Percentiles rank a stretch among this genome's conserved stretches.
Conservation (phyloP, 2,888 invertebrate species). For the Cryptocephalus primarius region DNA sequence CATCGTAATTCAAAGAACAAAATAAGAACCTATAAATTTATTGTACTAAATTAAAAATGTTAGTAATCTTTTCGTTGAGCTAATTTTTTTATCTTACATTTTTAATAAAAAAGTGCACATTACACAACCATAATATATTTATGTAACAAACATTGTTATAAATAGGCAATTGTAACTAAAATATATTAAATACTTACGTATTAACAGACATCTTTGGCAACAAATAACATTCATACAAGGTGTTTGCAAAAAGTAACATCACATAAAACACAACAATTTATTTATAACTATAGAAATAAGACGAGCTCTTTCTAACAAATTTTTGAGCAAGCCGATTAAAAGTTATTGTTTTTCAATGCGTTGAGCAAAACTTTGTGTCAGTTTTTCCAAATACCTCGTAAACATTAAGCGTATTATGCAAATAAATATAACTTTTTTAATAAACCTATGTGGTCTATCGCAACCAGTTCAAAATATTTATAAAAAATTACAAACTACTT, state of each 20-base stretch:
- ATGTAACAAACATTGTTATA: background rate
- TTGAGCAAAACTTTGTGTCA: background rate
- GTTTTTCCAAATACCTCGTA: constrained; percentile 7
- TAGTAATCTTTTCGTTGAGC: constrained; percentile 14
- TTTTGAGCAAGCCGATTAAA: constrained; percentile 1
- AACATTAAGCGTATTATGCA: constrained; percentile 10
- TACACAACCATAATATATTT: constrained; percentile 19
- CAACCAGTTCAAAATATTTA: constrained; percentile 1
- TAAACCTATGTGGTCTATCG: background rate
- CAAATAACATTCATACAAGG: constrained; percentile 9
- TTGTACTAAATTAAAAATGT: constrained; percentile 15
- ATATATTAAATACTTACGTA: constrained; percentile 5
- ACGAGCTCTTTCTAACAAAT: too few species aligned
- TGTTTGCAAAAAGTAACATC: constrained; percentile 3
- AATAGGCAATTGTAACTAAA: too few species aligned
- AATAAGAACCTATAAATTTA: constrained; percentile 14
- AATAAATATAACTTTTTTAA: constrained; percentile 3
- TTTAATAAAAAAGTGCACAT: constrained; percentile 17
- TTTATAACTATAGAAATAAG: too few species aligned
- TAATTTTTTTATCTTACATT: constrained; percentile 7
- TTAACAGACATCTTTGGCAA: constrained; percentile 8
- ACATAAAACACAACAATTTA: too few species aligned
- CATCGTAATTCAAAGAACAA: constrained; percentile 3
- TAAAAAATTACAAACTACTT: constrained; percentile 1
- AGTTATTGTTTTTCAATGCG: background rate